Evolutionary conservation across 2,888 invertebrate genomes (phyloP), one percentile per base, ranked within the genome.

Genomic region (Platerodrilus igneus): DNA sequence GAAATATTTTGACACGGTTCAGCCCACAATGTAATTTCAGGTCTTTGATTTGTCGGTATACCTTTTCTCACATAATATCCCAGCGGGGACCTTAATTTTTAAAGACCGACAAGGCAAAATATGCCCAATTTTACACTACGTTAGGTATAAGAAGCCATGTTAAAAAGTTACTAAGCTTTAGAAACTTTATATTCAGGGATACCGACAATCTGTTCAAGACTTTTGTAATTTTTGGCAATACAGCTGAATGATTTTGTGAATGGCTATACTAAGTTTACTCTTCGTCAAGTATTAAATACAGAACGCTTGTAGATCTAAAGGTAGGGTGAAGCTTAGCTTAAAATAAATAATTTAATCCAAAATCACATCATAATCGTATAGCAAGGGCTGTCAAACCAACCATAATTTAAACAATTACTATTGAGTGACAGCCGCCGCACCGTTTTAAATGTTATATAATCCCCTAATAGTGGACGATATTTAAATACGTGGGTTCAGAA

Each of bases 101-200:
- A 8, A 13, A 37, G 20, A 25, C 42, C 42, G 33, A 42, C 37
- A 42, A 37, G 36, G 42, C 27, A 42, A 42, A 41, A 32, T 37
- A 28, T 36, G 37, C 29, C 33, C 42, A 42, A 42, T 42, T 42
- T 37, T 42, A 37, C 25, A 32, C 19, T 33, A 23, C 33, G 42
- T 42, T 42, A 29, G 11, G 20, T 28, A 33, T 19, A 37, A 37
- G 42, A 33, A 42, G 42, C 37, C 32, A 37, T 28, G 37, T 42
- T 42, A 37, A 37, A 42, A 37, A 42, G 31, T 37, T 42, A 42
- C 29, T 23, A 31, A 25, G n/a, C n/a, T n/a, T n/a, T n/a, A 32
- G 30, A 19, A 32, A 33, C 29, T 19, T 27, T 31, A 22, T n/a
- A n/a, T n/a, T n/a, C n/a, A n/a, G n/a, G n/a, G n/a, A n/a, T n/a